Base-by-base conservation (phyloP, 2,797 vertebrate genomes). In the Hyperoplus lanceolatus region DNA sequence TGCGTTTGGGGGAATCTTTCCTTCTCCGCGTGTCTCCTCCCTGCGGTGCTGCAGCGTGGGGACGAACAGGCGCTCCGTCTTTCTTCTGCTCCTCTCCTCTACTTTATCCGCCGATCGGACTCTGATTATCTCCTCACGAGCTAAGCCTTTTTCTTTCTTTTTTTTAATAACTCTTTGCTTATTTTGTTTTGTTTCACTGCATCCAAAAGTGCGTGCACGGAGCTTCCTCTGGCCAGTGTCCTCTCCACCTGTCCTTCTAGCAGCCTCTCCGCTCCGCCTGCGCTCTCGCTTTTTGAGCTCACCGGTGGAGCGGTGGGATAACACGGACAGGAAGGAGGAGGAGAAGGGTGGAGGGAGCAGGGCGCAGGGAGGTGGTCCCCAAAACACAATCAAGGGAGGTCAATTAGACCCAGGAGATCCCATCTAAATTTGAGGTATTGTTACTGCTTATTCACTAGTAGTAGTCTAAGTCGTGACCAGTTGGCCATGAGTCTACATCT, bases 1-100 rank as follows among this genome's bases (percentile, higher is more conserved):
- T 84, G 87, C 73, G 84, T 89, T 82, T 61, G 7, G 86, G 79
- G 80, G 86, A 94, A 93, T 92, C 82, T 88, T 90, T 92, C 92
- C 90, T 89, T 77, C 87, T 81, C 84, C 72, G 78, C 70, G 66
- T 79, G 73, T 77, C 84, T 90, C 81, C 84, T 77, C 73, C 73
- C 78, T 53, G 83, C 77, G 82, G 50, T 18, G 83, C 82, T 80
- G 90, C 69, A 72, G 82, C 85, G 72, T 58, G 46, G 53, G 39
- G 53, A 59, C 60, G 61, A 69, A 69, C 79, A 43, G 68, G 76
- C 39, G 89, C 88, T 88, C 91, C 89, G 89, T 93, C 2, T 81
- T 90, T 62, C 53, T 67, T 56, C 69, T 58, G 56, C 80, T 64
- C 49, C 51, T 84, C 77, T 87, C 48, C 79, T 80, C 61, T 50